phyloP scores from a whole-genome alignment of 2,888 invertebrate genomes.

The Miltochrista miniata region DNA sequence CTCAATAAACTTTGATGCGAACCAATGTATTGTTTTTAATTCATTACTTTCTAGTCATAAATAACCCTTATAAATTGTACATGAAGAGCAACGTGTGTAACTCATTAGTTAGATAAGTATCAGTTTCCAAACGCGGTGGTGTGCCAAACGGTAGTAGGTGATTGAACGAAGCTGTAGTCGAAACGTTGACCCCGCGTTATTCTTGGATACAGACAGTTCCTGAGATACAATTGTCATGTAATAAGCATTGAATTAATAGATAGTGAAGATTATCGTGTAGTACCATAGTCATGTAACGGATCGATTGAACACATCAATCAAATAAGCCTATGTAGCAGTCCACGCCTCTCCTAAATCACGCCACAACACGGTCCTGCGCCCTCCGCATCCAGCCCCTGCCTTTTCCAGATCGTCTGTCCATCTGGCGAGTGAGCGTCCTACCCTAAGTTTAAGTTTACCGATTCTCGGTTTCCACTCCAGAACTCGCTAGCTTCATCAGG shows the following conservation, averaged over 20 bases:
- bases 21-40: constrained; percentile 38
- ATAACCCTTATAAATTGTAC: constrained; percentile 16
- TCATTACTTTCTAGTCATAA: constrained; percentile 42
- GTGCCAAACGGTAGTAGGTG: constrained; percentile 73
- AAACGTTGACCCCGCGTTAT: constrained; percentile 71
- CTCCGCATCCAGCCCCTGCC: no score
- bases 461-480: no score
- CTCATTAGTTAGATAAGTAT: constrained; percentile 41
- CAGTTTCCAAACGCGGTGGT: constrained; percentile 59
- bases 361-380: no score
- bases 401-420: no score
- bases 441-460: no score
- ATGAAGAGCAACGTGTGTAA: constrained; percentile 14
- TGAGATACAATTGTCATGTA: constrained; percentile 36
- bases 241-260: not conserved
- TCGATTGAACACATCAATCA: no score
- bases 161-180: constrained; percentile 60
- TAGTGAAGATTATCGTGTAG: not conserved
- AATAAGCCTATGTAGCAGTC: no score
- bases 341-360: no score
- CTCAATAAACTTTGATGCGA: constrained; percentile 47
- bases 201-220: constrained; percentile 66
- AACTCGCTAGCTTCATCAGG: no score
- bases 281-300: no score
- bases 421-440: no score